Conservation (phyloP, 2,113 vertebrate species). For the Etia nguti region DNA sequence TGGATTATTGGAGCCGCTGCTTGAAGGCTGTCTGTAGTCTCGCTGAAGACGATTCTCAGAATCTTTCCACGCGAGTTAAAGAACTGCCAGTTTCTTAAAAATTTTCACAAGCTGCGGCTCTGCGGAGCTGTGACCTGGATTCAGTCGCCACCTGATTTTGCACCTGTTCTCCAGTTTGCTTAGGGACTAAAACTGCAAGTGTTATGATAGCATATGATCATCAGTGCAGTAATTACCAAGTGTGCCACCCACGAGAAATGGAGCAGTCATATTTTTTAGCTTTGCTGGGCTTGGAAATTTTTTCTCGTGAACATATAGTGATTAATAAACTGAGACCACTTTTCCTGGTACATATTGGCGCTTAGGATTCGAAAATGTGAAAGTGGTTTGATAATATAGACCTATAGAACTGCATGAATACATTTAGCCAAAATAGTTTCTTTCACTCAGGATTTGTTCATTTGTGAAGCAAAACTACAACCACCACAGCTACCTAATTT, state of each 20-base stretch:
- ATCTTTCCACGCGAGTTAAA: background rate
- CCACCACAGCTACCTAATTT: background rate
- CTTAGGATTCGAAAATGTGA: background rate
- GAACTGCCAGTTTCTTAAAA: background rate
- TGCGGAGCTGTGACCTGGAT: slow-evolving; percentile 5
- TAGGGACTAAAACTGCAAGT: background rate
- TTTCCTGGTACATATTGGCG: background rate
- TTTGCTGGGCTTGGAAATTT: background rate
- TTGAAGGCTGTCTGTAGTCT: slow-evolving; percentile 15
- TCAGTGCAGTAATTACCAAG: slow-evolving; percentile 3
- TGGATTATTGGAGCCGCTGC: slow-evolving; percentile 39
- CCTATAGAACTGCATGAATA: background rate
- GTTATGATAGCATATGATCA: background rate
- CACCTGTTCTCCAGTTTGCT: slow-evolving; percentile 33
- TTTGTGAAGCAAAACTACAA: background rate
- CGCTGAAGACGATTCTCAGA: background rate
- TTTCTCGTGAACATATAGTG: background rate
- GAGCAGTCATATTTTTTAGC: background rate
- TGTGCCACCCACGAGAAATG: slow-evolving; percentile 14
- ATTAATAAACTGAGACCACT: background rate
- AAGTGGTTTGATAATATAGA: background rate
- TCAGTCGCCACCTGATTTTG: slow-evolving; percentile 3
- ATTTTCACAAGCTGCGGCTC: background rate
- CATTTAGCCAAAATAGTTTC: background rate
- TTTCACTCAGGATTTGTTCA: background rate